Evolutionary conservation across 1,140 invertebrate genomes (phyloP), one percentile per base, ranked within the genome.

Genomic region (Subanguina moxae): DNA sequence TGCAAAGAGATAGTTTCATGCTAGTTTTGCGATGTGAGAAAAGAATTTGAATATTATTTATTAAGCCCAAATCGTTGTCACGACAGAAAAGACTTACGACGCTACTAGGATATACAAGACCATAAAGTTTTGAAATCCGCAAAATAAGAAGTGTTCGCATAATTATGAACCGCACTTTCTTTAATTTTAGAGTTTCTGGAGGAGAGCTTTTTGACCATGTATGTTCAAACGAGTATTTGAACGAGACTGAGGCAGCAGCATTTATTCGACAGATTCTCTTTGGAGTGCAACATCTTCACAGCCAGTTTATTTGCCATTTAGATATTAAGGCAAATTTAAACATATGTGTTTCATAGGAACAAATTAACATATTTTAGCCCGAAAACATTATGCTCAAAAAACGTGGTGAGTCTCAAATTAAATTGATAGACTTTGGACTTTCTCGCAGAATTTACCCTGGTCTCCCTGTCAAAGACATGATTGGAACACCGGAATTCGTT

Each of bases 351-450:
- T 74, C 43, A 45, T 75, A 13, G 23, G n/a, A 17, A 43, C 19
- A 30, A 58, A 48, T 48, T 58, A 69, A n/a, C 30, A 43, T 27
- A 15, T 77, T 45, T 76, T 64, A 86, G 86, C 86, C 86, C 59
- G 87, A 87, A 76, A 87, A 87, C 76, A 84, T 87, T 48, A 84
- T 87, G 80, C 67, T 87, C 23, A 75, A 84, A 46, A 82, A 83
- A 71, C 74, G 78, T 21, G 80, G 83, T 48, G 83, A 84, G 25
- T 80, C 83, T 76, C 77, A 83, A 17, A 84, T 88, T 43, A 88
- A 88, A 77, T 77, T 88, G 17, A 88, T 88, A 82, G 89, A 89
- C 82, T 88, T 89, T 84, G 89, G 89, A 62, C 83, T 89, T 45
- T 88, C 88, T 7, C 84, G 87, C 82, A 83, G 83, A 48, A 83